A percentile compares a stretch with the other conserved stretches of the same genome.
These are phyloP conservation scores for Gnatocerus cornutus DNA, from an alignment of 2,888 invertebrate genomes.

Conservation along the genomic window DNA sequence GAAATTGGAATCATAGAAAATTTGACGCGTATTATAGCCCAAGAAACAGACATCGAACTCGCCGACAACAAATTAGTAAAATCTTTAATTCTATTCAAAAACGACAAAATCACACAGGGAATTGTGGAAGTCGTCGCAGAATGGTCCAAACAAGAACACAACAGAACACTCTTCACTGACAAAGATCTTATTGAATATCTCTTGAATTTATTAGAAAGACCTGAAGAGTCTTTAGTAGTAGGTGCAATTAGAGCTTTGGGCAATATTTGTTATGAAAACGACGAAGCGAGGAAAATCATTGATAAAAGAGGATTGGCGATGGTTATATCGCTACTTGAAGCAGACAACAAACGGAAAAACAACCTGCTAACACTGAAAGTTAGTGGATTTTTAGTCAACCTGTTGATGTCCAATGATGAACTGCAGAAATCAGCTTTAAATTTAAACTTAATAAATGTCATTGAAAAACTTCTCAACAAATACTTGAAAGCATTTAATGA, in stretches of 20 bases:
- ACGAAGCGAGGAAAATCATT: slow-evolving; percentile 76
- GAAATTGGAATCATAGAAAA: slow-evolving; percentile 35
- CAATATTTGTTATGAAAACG: slow-evolving; percentile 92
- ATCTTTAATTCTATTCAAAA: slow-evolving; percentile 61
- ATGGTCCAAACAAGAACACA: slow-evolving; percentile 84
- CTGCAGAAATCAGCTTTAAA: slow-evolving; percentile 77
- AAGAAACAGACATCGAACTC: slow-evolving; percentile 71
- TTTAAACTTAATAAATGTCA: slow-evolving; percentile 73
- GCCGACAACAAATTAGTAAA: slow-evolving; percentile 70
- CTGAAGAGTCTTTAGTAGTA: slow-evolving; percentile 75
- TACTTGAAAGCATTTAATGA: slow-evolving; percentile 73
- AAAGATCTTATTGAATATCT: slow-evolving; percentile 76
- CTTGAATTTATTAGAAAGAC: slow-evolving; percentile 73
- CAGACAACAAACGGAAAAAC: slow-evolving; percentile 55
- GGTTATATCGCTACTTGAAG: slow-evolving; percentile 61
- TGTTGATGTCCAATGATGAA: slow-evolving; percentile 82
- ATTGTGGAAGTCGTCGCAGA: slow-evolving; percentile 86
- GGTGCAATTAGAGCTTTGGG: slow-evolving; percentile 89
- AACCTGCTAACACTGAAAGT: slow-evolving; percentile 72
- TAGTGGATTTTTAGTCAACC: slow-evolving; percentile 86
- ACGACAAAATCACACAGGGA: slow-evolving; percentile 73
- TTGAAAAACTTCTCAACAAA: slow-evolving; percentile 73
- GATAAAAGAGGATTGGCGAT: slow-evolving; percentile 63
- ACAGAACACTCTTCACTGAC: slow-evolving; percentile 81
- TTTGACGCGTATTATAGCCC: slow-evolving; percentile 16